Base-by-base conservation (phyloP, 2,113 vertebrate species). In the Petroica traversi region DNA sequence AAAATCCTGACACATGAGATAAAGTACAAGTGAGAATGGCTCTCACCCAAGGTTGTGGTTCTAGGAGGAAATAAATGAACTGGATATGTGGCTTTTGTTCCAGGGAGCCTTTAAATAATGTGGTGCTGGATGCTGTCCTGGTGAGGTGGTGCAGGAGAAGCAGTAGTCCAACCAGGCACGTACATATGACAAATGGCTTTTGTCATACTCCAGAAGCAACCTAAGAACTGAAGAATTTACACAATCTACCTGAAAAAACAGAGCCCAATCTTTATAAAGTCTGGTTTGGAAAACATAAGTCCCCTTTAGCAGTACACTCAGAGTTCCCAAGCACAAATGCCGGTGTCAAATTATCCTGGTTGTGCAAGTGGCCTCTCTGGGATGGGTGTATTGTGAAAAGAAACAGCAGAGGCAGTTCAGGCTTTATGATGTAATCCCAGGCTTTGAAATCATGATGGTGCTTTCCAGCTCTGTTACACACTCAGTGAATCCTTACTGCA, bases 11-110 rank as follows among this genome's bases (percentile, higher is more conserved):
- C 74, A 64, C 2, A 2, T 51, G 66, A 91, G 66, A 85, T 81
- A 52, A 92, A 91, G 75, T 74, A 84, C 51, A 62, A 85, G 26
- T 38, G 61, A 87, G 55, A 86, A 81, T 89, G 86, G 64, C 61
- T 51, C 51, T 82, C 45, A 58, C 66, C 54, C 77, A 96, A 76
- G 71, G 41, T 28, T 19, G 0, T 89, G 36, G 51, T 79, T 95
- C 87, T 75, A 87, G 80, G 49, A 91, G 66, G 38, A 94, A 76
- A 89, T 18, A 81, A 80, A 62, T 89, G 54, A 95, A 75, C 77
- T 88, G 19, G 8, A 64, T 95, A 34, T 64, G 24, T 88, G 69
- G 29, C 38, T 91, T 94, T 82, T 91, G 41, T 91, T 92, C 38
- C 55, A 78, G 46, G 33, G 20, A 85, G n/a, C 66, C 34, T 76